A percentile compares a stretch with the other conserved stretches of the same genome.
Conservation (phyloP, 2,888 invertebrate genomes). For the Eristalinus sepulchralis region DNA sequence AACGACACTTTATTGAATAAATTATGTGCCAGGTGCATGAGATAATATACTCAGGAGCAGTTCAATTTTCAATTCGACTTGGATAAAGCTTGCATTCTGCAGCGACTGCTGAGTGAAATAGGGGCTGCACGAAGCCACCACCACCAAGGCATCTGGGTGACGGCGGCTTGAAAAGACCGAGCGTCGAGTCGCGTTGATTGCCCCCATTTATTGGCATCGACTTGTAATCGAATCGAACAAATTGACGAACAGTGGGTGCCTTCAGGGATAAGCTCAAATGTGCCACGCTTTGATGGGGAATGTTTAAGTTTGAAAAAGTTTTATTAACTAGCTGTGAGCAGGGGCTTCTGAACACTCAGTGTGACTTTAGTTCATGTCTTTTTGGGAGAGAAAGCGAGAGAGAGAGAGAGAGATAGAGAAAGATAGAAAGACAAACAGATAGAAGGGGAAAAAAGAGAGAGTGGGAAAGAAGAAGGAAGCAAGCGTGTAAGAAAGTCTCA, state of each 20-base stretch:
- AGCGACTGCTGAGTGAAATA: not conserved
- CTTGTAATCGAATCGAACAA: not conserved
- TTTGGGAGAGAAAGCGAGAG: too few species aligned
- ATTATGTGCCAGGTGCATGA: conserved; percentile 62
- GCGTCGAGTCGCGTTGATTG: not conserved
- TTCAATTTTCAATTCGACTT: conserved; percentile 54
- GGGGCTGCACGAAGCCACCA: not conserved
- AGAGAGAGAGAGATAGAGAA: too few species aligned
- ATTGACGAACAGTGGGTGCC: conserved; percentile 17
- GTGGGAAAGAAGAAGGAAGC: too few species aligned
- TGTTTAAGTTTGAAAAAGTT: not conserved
- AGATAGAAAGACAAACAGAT: too few species aligned
- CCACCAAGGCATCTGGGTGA: not conserved
- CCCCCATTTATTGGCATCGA: not conserved
- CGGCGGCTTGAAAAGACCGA: not conserved
- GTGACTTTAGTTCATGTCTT: too few species aligned
- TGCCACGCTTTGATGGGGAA: not conserved
- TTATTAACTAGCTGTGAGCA: not conserved
- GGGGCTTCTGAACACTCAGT: too few species aligned
- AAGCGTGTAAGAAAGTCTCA: too few species aligned
- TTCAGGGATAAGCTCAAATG: not conserved
- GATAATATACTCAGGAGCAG: conserved; percentile 38
- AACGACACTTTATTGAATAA: conserved; percentile 62
- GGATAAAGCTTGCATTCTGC: not conserved
- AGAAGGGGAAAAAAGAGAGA: too few species aligned